Evolutionary conservation across 2,113 vertebrate genomes (phyloP).

Genomic region (Glaucidium brasilianum): DNA sequence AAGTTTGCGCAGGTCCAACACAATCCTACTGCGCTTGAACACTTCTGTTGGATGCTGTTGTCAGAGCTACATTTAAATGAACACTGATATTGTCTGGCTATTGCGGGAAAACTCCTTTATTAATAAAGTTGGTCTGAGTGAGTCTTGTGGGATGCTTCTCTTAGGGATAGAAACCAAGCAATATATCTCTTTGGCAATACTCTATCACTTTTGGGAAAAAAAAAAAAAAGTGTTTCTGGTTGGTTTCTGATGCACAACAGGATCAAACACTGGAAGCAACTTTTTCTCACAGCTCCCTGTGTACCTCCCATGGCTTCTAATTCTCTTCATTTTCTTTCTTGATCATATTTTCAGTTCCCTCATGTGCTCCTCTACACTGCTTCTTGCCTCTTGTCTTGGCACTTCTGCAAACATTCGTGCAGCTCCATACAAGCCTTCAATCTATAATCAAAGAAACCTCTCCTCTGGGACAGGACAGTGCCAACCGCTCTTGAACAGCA

Average conservation of each 20-base stretch:
- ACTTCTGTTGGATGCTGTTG: rapidly evolving
- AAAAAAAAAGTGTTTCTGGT: background rate
- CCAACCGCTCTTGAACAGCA: background rate
- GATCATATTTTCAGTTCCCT: background rate
- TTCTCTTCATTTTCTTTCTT: background rate
- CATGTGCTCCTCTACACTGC: background rate
- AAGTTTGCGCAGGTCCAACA: background rate
- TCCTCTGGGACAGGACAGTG: background rate
- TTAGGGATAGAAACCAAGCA: background rate
- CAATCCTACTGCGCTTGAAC: rapidly evolving
- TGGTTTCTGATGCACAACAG: background rate
- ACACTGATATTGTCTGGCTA: rapidly evolving
- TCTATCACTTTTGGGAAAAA: background rate
- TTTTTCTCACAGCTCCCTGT: background rate
- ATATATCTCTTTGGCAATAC: background rate
- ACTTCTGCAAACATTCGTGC: too few relatives aligned
- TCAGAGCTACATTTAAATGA: background rate
- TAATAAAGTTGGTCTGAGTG: background rate
- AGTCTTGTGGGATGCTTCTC: background rate
- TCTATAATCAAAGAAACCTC: rapidly evolving
- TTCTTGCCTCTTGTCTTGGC: background rate
- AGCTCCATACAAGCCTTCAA: background rate
- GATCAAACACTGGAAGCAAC: background rate
- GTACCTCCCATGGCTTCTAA: background rate
- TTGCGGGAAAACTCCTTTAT: rapidly evolving